Conservation (phyloP, 2,888 invertebrate genomes). For the Drosophila phalerata region DNA sequence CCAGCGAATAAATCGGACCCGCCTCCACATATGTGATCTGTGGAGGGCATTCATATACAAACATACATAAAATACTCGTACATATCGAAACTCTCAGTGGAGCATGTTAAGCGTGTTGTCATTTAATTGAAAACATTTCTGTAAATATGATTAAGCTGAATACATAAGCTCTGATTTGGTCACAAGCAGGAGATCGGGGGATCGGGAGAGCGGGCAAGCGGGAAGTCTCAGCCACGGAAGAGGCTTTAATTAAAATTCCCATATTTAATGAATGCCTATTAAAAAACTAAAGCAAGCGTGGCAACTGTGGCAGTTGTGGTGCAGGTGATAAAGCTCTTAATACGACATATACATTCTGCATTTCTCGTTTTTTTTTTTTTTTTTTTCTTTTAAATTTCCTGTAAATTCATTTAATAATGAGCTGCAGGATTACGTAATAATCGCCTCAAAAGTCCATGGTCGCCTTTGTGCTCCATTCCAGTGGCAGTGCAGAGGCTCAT, state of each 20-base stretch:
- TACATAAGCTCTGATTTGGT: conserved; percentile 47
- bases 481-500: conserved; percentile 44
- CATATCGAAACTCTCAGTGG: conserved; percentile 5
- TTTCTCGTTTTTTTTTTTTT: conserved; percentile 13
- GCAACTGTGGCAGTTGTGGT: conserved; percentile 9
- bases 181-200: background rate
- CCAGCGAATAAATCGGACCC: conserved; percentile 1
- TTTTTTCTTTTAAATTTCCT: conserved; percentile 49
- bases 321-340: conserved; percentile 45
- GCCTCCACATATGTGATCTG: background rate
- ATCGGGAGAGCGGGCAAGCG: no score
- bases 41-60: background rate
- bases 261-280: conserved; percentile 52
- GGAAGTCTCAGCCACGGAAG: conserved; percentile 18
- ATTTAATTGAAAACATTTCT: conserved; percentile 58
- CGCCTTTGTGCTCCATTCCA: conserved; percentile 11
- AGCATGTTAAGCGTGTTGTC: conserved; percentile 43
- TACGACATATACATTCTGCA: conserved; percentile 12
- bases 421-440: conserved; percentile 62
- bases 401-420: conserved; percentile 69
- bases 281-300: conserved; percentile 33
- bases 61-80: background rate
- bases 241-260: conserved; percentile 58
- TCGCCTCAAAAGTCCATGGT: conserved; percentile 38
- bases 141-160: conserved; percentile 62